Evolutionary conservation across 2,113 vertebrate species (phyloP).

Genomic region (Chloroceryle aenea): DNA sequence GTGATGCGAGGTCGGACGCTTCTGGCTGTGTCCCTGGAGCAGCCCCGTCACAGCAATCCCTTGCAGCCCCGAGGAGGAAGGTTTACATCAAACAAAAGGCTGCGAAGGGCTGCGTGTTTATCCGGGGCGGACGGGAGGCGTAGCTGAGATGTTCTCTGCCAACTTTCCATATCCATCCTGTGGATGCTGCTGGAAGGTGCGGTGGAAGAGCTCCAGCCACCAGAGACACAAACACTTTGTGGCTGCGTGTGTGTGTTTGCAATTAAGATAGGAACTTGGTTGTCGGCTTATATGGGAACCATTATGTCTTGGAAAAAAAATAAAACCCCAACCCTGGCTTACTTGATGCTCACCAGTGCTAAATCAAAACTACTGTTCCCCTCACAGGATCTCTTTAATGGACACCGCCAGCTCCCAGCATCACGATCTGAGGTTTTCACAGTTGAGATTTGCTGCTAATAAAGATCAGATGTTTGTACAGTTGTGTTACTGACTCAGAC

Average conservation of each 20-base stretch:
- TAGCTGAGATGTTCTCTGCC: slow-evolving; percentile 8
- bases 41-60: slow-evolving; percentile 17
- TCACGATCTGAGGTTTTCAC: slow-evolving; percentile 43
- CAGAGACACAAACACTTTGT: slow-evolving; percentile 16
- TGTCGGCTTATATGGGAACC: slow-evolving; percentile 25
- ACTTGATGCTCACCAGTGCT: slow-evolving; percentile 27
- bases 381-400: slow-evolving; percentile 51
- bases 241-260: slow-evolving; percentile 33
- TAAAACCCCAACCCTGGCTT: background rate
- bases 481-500: slow-evolving; percentile 65
- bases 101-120: slow-evolving; percentile 15
- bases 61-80: slow-evolving; percentile 24
- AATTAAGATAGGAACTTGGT: slow-evolving; percentile 60
- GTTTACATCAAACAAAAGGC: slow-evolving; percentile 61
- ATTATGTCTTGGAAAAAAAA: slow-evolving; percentile 30
- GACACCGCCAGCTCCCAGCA: slow-evolving; percentile 32
- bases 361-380: slow-evolving; percentile 63
- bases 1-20: background rate
- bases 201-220: slow-evolving; percentile 39
- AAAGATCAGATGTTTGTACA: slow-evolving; percentile 68
- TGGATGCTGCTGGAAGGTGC: slow-evolving; percentile 47
- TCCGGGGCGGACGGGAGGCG: background rate
- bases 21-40: background rate
- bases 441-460: slow-evolving; percentile 58
- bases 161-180: slow-evolving; percentile 58